phyloP scores from a whole-genome alignment of 2,797 vertebrate species.

The Streptopelia turtur region DNA sequence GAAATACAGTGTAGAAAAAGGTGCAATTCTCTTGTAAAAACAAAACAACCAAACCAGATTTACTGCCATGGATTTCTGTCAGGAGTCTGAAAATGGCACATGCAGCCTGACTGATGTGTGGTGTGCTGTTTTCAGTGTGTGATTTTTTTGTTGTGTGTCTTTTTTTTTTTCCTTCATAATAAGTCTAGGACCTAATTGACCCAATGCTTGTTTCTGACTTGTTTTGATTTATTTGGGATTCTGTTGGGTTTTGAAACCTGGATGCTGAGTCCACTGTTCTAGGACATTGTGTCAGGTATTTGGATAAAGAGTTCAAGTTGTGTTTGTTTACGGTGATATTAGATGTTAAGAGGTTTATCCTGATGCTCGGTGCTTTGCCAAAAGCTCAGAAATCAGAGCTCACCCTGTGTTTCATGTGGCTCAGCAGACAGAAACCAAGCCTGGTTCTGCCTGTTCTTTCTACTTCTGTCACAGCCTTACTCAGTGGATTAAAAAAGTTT shows the following conservation, averaged over 20 bases:
- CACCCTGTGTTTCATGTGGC: neutral
- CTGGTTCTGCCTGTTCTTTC: neutral
- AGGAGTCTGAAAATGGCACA: neutral
- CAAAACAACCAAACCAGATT: neutral
- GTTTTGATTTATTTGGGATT: neutral
- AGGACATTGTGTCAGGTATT: neutral
- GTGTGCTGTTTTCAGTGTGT: neutral
- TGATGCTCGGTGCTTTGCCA: conserved; percentile 13
- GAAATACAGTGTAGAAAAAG: neutral
- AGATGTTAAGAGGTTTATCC: conserved; percentile 37
- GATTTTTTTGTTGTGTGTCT: too few species aligned
- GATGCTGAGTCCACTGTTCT: neutral
- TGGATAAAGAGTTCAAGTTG: neutral
- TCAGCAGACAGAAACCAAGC: neutral
- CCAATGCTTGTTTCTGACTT: neutral
- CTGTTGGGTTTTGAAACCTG: neutral
- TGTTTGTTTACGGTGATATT: neutral
- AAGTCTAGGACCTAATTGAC: neutral
- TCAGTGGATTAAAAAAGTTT: neutral
- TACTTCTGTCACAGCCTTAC: neutral
- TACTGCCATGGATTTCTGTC: neutral
- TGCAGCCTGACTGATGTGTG: neutral
- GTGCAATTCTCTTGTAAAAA: neutral
- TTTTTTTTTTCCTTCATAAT: too few species aligned
- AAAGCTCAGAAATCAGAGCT: neutral